Percentiles rank a stretch among this genome's conserved stretches.
These are phyloP conservation scores for Xanthostigma xanthostigma DNA, from an alignment of 2,888 invertebrate species.

Conservation along the genomic window DNA sequence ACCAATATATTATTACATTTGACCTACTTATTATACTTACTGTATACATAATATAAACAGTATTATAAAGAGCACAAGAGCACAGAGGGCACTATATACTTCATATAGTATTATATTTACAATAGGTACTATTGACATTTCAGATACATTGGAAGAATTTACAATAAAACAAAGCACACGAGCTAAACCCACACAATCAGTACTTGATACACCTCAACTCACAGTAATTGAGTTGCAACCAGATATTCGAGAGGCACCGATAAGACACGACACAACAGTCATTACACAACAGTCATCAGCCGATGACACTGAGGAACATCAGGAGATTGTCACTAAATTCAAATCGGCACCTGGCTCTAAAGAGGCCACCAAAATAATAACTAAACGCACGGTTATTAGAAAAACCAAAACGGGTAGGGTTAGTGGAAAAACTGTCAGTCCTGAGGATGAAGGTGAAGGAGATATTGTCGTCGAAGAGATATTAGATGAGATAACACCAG, in stretches of 20 bases:
- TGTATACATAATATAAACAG: no score
- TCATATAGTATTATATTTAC: no score
- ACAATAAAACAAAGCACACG: slow-evolving; percentile 12
- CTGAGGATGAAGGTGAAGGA: slow-evolving; percentile 9
- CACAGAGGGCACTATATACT: no score
- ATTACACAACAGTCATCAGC: no score
- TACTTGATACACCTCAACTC: neutral
- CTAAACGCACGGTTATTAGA: slow-evolving; percentile 20
- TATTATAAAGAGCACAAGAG: no score
- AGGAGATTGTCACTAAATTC: slow-evolving; percentile 45
- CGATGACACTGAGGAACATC: slow-evolving; percentile 29
- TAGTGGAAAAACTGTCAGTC: neutral
- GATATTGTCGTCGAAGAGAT: neutral
- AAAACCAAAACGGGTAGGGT: slow-evolving; percentile 3
- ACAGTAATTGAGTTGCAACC: no score
- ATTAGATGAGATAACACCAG: neutral
- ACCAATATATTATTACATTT: no score
- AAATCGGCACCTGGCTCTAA: slow-evolving; percentile 32
- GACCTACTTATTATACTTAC: no score
- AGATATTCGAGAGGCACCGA: no score
- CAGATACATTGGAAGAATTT: slow-evolving; percentile 15
- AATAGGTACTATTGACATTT: slow-evolving; percentile 12
- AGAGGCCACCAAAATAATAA: slow-evolving; percentile 39
- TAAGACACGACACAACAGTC: no score
- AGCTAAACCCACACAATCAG: slow-evolving; percentile 6